A percentile compares a stretch with the other conserved stretches of the same genome.
phyloP scores from a whole-genome alignment of 2,888 invertebrate species.

The Athalia rosae region DNA sequence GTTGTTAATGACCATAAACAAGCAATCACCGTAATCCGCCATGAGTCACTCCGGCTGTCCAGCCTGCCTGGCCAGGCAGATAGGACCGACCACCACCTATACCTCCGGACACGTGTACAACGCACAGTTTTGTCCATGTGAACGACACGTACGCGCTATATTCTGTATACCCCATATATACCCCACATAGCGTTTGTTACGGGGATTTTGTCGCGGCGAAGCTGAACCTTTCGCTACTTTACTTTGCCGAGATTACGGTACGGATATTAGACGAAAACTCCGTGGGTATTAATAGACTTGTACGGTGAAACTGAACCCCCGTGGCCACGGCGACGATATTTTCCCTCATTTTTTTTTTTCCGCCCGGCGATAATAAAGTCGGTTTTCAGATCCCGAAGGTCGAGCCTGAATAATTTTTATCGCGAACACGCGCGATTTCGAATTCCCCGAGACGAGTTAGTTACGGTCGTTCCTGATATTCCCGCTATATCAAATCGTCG shows the following conservation, averaged over 20 bases:
- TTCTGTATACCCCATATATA: too few species aligned
- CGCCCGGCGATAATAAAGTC: slow-evolving; percentile 29
- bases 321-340: slow-evolving; percentile 10
- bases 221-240: slow-evolving; percentile 7
- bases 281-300: slow-evolving; percentile 42
- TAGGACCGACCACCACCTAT: slow-evolving; percentile 62
- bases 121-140: neutral
- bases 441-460: too few species aligned
- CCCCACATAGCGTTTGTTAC: neutral
- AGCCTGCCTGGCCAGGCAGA: slow-evolving; percentile 62
- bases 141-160: too few species aligned
- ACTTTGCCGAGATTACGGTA: neutral
- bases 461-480: too few species aligned
- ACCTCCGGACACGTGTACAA: neutral
- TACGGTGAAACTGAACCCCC: slow-evolving; percentile 31
- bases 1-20: slow-evolving; percentile 74
- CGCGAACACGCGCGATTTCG: too few species aligned
- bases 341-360: slow-evolving; percentile 27
- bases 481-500: too few species aligned
- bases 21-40: slow-evolving; percentile 73
- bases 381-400: too few species aligned
- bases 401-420: too few species aligned
- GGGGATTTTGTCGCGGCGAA: slow-evolving; percentile 1
- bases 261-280: slow-evolving; percentile 37
- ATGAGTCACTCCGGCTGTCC: slow-evolving; percentile 73